Evolutionary conservation across 2,888 invertebrate genomes (phyloP).

Genomic region (Nomada hirtipes): DNA sequence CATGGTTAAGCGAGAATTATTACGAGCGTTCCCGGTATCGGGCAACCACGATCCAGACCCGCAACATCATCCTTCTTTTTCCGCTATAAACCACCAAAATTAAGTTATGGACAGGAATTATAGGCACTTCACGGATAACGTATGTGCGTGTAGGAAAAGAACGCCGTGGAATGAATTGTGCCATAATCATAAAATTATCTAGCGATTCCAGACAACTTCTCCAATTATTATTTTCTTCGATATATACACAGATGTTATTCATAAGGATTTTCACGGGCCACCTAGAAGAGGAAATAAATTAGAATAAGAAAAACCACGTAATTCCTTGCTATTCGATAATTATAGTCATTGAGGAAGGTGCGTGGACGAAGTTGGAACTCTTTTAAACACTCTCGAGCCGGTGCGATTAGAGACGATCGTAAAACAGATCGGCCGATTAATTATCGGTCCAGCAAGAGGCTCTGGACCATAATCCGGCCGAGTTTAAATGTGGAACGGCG

Average conservation of each 20-base stretch:
- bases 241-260: no score
- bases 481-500: slow-evolving; percentile 73
- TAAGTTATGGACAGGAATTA: slow-evolving; percentile 56
- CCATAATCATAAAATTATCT: slow-evolving; percentile 5
- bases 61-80: slow-evolving; percentile 50
- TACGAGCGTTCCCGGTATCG: slow-evolving; percentile 64
- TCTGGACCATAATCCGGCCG: slow-evolving; percentile 73
- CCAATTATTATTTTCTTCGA: no score
- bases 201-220: no score
- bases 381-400: slow-evolving; percentile 62
- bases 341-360: not conserved
- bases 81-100: slow-evolving; percentile 52
- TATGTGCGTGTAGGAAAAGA: slow-evolving; percentile 25
- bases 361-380: slow-evolving; percentile 28
- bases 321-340: no score
- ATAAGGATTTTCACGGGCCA: no score
- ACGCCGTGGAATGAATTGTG: slow-evolving; percentile 7
- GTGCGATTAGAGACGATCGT: slow-evolving; percentile 59
- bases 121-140: slow-evolving; percentile 53
- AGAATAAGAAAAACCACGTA: not conserved
- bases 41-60: slow-evolving; percentile 26
- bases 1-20: slow-evolving; percentile 77
- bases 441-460: slow-evolving; percentile 66
- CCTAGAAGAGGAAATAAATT: not conserved
- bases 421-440: slow-evolving; percentile 69